Evolutionary conservation across 1,140 invertebrate species (phyloP), one percentile per base, ranked within the genome.

Genomic region (Leucophenga varia): DNA sequence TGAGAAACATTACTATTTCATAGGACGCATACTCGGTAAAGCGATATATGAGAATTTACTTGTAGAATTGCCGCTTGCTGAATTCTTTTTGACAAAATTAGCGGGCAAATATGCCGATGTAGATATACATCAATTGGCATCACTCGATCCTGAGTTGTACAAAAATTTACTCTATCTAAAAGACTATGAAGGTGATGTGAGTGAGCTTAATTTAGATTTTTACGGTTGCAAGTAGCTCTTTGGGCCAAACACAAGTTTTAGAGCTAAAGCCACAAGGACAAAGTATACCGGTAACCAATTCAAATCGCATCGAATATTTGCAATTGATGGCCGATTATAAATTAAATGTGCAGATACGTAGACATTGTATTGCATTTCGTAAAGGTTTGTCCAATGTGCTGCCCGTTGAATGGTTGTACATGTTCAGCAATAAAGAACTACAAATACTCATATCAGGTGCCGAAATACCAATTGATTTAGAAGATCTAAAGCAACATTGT

Each of bases 301-400:
- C 87, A 42, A 98, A 98, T 78, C 83, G 91, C 45, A 94, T 97
- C 70, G 94, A 98, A 75, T 99, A 98, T 69, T 93, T 98, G 59
- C 93, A 97, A 75, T 76, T 96, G 43, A 88, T 98, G 76, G 94
- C 95, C 2, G 93, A 98, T 79, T 97, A 93, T 60, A 96, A 96
- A 77, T 78, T 98, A 16, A 97, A 97, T 75, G 79, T 86, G 64
- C 93, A 96, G 79, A 94, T 97, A 48, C 80, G 88, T 36, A 79
- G 84, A 2, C 94, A 97, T 54, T 95, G 91, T 60, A 81, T 80
- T 43, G 90, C 91, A 17, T 93, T 94, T 67, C 87, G 90, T 55
- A 84, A 88, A 76, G 85, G 96, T 1, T 80, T 98, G 30, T 86
- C 89, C 16, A 90, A 91, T 65, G 92, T 98, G 1, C 82, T 98